phyloP scores from a whole-genome alignment of 2,888 invertebrate genomes.

The Boloria selene region DNA sequence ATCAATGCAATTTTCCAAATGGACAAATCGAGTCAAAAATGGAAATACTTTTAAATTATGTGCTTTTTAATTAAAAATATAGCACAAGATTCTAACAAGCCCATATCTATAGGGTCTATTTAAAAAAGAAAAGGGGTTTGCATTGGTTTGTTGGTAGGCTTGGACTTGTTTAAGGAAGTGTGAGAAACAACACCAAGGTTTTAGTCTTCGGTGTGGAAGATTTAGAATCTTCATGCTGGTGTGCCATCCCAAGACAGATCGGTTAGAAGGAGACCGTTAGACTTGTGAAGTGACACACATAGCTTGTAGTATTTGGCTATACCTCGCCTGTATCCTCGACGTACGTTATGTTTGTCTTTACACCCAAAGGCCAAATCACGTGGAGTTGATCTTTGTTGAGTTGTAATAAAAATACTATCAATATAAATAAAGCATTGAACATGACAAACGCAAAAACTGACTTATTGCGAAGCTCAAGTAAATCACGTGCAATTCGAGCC shows the following conservation, averaged over 20 bases:
- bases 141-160: constrained; percentile 4
- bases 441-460: constrained; percentile 99
- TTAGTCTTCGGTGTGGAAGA: constrained; percentile 65
- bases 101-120: not conserved
- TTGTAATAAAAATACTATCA: constrained; percentile 99
- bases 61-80: too few species aligned
- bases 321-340: constrained; percentile 97
- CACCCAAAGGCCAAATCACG: constrained; percentile 98
- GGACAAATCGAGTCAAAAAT: too few species aligned
- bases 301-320: constrained; percentile 75
- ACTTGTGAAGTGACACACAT: constrained; percentile 77
- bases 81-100: not conserved
- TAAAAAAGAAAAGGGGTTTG: not conserved
- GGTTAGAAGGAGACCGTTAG: constrained; percentile 82
- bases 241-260: constrained; percentile 76
- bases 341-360: constrained; percentile 97
- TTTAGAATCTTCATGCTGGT: constrained; percentile 75
- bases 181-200: constrained; percentile 66
- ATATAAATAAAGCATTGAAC: constrained; percentile 99
- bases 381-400: constrained; percentile 99
- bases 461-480: constrained; percentile 97
- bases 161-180: constrained; percentile 57
- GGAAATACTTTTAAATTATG: too few species aligned
- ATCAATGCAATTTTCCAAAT: not conserved
- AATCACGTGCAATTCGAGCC: constrained; percentile 94